Conservation (phyloP, 2,888 invertebrate genomes). For the Boloria euphrosyne region DNA sequence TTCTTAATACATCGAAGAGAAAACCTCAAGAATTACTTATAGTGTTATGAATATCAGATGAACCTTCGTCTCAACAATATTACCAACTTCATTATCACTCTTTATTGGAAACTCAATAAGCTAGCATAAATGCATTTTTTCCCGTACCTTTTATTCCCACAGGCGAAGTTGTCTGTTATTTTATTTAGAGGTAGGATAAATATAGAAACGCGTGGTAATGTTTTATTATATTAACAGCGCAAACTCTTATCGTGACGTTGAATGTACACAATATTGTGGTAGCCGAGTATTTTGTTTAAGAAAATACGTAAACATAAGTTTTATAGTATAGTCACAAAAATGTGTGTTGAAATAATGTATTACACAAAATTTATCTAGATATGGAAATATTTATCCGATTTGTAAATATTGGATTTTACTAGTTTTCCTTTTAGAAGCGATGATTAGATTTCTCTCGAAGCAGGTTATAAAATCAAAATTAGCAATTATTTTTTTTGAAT, state of each 20-base stretch:
- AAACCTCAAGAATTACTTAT: conserved; percentile 52
- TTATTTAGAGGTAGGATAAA: conserved; percentile 54
- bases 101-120: conserved; percentile 68
- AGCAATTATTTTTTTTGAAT: too few relatives aligned
- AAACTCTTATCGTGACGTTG: conserved; percentile 40
- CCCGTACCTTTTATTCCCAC: conserved; percentile 48
- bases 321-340: too few relatives aligned
- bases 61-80: conserved; percentile 51
- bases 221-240: conserved; percentile 52
- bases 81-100: conserved; percentile 64
- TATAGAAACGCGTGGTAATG: conserved; percentile 45
- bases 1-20: conserved; percentile 41
- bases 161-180: conserved; percentile 45
- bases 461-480: too few relatives aligned
- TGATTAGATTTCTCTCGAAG: too few relatives aligned
- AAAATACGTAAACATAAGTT: neutral
- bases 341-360: too few relatives aligned
- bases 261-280: conserved; percentile 30
- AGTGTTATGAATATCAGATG: conserved; percentile 68
- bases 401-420: too few relatives aligned
- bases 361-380: too few relatives aligned
- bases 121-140: conserved; percentile 54
- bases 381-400: too few relatives aligned
- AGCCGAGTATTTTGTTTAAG: neutral
- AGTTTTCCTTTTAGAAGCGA: too few relatives aligned